Conservation (phyloP, 2,797 vertebrate species). For the Glossophaga mutica region DNA sequence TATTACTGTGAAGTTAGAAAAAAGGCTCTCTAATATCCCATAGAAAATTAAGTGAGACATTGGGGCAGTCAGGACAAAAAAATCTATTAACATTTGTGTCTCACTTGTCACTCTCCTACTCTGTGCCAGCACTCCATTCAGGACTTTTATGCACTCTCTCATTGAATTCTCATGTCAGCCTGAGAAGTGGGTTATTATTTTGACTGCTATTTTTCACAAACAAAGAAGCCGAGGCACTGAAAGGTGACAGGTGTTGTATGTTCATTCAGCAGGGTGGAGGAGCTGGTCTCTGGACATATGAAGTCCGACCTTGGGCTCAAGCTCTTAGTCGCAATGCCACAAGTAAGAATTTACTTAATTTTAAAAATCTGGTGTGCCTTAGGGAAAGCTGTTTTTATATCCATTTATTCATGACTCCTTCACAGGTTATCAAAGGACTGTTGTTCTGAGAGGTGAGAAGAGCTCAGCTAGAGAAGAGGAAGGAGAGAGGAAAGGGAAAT, state of each 20-base stretch:
- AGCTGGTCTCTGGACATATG: not conserved
- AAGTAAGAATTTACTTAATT: slow-evolving; percentile 5
- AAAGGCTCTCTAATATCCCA: not conserved
- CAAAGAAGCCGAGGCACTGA: not conserved
- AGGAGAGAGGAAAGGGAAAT: not conserved
- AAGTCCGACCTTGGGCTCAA: not conserved
- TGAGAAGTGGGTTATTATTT: not conserved
- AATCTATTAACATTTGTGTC: not conserved
- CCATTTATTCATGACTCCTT: not conserved
- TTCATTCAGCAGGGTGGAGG: not conserved
- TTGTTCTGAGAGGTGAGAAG: not conserved
- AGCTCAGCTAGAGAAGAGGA: not conserved
- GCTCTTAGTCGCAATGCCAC: not conserved
- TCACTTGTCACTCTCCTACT: not conserved
- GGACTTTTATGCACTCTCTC: not conserved
- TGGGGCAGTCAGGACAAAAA: not conserved
- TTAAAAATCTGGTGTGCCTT: not conserved
- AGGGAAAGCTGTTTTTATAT: not conserved
- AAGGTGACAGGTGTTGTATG: not conserved
- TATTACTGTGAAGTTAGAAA: not conserved
- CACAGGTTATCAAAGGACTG: not conserved
- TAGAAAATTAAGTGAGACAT: not conserved
- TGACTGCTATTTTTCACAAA: not conserved
- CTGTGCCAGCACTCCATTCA: not conserved
- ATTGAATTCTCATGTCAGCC: not conserved